Percentiles rank a stretch among this genome's conserved stretches.
phyloP scores from a whole-genome alignment of 2,888 invertebrate species.

The Idaea straminata region DNA sequence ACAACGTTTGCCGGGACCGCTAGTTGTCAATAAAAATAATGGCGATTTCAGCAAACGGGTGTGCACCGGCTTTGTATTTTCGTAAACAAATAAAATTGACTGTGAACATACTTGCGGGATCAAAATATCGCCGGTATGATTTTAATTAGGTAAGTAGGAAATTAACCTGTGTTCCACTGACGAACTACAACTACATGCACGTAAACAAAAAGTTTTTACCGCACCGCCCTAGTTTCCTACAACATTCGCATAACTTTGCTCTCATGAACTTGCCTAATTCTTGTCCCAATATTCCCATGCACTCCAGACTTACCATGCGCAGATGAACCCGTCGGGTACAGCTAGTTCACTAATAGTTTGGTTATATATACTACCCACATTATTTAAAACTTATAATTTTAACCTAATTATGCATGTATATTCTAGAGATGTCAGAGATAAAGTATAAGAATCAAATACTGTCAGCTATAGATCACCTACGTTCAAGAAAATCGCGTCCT shows the following conservation, averaged over 20 bases:
- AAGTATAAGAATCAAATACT: constrained; percentile 87
- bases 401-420: constrained; percentile 19
- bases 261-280: neutral
- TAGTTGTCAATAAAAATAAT: too few species aligned
- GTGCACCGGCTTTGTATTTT: neutral
- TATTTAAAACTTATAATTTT: constrained; percentile 9
- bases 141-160: constrained; percentile 56
- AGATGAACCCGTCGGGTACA: neutral
- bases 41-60: too few species aligned
- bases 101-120: constrained; percentile 25
- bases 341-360: constrained; percentile 2
- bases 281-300: constrained; percentile 9
- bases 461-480: constrained; percentile 91
- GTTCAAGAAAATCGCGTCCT: constrained; percentile 90
- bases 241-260: neutral
- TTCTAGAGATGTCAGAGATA: constrained; percentile 81
- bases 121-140: constrained; percentile 68
- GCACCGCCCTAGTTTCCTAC: neutral
- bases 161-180: too few species aligned
- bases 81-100: constrained; percentile 1
- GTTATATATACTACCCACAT: constrained; percentile 18
- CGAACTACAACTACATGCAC: neutral
- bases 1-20: too few species aligned
- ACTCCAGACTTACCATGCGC: neutral
- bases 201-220: constrained; percentile 3